Percentiles rank a stretch among this genome's conserved stretches.
Evolutionary conservation across 92 coral and sea anemone genomes (phyloP).

Genomic region (Actinernus sp.): DNA sequence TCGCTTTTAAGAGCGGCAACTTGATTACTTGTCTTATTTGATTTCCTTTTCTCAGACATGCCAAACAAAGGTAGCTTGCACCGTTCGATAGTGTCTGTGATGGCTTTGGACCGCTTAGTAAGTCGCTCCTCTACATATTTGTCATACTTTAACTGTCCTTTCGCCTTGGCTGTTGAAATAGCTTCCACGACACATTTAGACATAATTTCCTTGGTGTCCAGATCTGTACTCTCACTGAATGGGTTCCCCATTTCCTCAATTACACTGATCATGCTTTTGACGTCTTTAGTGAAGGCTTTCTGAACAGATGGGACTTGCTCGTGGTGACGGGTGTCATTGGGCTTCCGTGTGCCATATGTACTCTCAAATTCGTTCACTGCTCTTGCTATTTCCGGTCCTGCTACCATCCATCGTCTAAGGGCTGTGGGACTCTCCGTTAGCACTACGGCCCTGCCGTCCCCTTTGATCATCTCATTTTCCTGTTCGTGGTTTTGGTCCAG

Average conservation of each 20-base stretch:
- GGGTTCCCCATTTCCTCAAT: conserved; percentile 66
- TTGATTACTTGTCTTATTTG: conserved; percentile 38
- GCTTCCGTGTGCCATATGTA: not conserved
- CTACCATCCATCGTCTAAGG: conserved; percentile 42
- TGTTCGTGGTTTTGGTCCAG: conserved; percentile 49
- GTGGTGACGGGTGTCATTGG: conserved; percentile 8
- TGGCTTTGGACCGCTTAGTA: conserved; percentile 15
- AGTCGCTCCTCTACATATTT: conserved; percentile 43
- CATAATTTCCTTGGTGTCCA: conserved; percentile 46
- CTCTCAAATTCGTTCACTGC: conserved; percentile 31
- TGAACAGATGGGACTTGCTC: conserved; percentile 32
- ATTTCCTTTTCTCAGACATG: conserved; percentile 7
- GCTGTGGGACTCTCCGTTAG: conserved; percentile 49
- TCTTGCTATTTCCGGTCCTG: conserved; percentile 57
- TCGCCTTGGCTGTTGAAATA: not conserved
- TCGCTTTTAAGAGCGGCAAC: conserved; percentile 40
- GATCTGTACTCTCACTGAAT: conserved; percentile 29
- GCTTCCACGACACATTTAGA: conserved; percentile 12
- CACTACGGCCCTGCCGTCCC: conserved; percentile 48
- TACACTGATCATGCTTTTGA: conserved; percentile 3
- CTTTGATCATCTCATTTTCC: conserved; percentile 34
- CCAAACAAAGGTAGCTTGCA: conserved; percentile 29
- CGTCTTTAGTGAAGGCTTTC: conserved; percentile 33
- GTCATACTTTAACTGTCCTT: conserved; percentile 13
- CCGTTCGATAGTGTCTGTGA: conserved; percentile 22